Base-by-base conservation (phyloP, 2,888 invertebrate species). In the Cremastinae sp. region DNA sequence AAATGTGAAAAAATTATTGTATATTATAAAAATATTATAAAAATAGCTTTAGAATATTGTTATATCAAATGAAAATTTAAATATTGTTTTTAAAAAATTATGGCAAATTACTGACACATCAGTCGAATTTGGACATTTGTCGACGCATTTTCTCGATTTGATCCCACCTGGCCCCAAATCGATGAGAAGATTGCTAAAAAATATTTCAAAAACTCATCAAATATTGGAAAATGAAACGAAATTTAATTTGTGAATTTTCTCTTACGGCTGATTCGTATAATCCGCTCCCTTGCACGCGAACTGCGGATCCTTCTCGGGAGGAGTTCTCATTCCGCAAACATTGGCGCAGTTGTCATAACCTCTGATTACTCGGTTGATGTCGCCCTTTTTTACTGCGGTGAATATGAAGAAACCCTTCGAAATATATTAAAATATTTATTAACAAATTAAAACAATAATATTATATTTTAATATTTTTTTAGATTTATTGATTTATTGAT, bases 261-360 rank as follows among this genome's bases (percentile, higher is more conserved):
- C 51, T 28, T 28, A 85, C 85, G 78, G 78, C 7, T 76, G 8
- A 1, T 81, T 82, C 62, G 86, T 90, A 86, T 89, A 89, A 80
- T 91, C 91, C 55, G 82, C 86, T 47, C 91, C 91, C 79, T 90
- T 90, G 83, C 92, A 90, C n/a, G 83, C 78, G 39, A 90, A 90
- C 43, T 86, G 83, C 0, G 87, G 85, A 78, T 87, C 79, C 12
- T 72, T 82, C 71, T 87, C 85, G 4, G 64, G 74, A 16, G 79
- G 73, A 41, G 91, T 92, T 56, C 89, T 86, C 55, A 88, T 87
- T 0, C 93, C 94, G 83, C 94, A 94, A n/a, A 93, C 89, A 83
- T 93, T 92, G 2, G 92, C 93, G 82, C 93, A 93, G 80, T 92
- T 91, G 82, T 94, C 94, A 82, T 92, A 92, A 7, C 94, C 94